A percentile compares a stretch with the other conserved stretches of the same genome.
phyloP scores from a whole-genome alignment of 2,113 vertebrate species.

The Triplophysa rosa region DNA sequence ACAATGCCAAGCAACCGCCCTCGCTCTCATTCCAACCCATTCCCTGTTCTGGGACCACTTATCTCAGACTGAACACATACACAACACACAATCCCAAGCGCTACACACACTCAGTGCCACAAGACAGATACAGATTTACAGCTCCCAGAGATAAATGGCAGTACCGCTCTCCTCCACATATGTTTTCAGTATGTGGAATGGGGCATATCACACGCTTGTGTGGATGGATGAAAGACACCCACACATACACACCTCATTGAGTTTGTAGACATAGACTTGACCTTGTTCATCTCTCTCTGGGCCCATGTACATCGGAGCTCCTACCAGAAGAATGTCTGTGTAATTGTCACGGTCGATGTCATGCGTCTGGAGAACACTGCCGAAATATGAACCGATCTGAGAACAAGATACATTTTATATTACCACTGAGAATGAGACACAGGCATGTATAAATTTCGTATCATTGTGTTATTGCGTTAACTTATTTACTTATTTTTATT shows the following conservation, averaged over 20 bases:
- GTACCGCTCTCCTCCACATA: not conserved
- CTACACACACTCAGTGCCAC: not conserved
- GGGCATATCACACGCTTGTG: constrained; percentile 14
- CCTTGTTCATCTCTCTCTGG: constrained; percentile 91
- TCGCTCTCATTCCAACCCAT: constrained; percentile 27
- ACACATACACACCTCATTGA: constrained; percentile 74
- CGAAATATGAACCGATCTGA: constrained; percentile 95
- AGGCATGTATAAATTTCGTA: not conserved
- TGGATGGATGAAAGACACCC: not conserved
- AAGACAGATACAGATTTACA: constrained; percentile 10
- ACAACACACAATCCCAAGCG: constrained; percentile 25
- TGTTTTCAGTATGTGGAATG: constrained; percentile 31
- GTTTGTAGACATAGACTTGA: constrained; percentile 88
- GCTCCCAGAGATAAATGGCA: constrained; percentile 1
- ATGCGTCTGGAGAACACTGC: constrained; percentile 88
- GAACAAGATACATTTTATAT: not conserved
- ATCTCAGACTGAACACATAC: constrained; percentile 21
- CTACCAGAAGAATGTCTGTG: constrained; percentile 89
- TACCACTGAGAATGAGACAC: not conserved
- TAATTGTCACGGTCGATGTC: constrained; percentile 83
- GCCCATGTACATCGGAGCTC: constrained; percentile 95
- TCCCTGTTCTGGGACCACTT: constrained; percentile 23
- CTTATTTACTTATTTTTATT: no score
- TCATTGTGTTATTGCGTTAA: no score
- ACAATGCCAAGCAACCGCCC: constrained; percentile 24